Conservation (phyloP, 2,797 vertebrate genomes). For the Parotocinclus haroldoi region DNA sequence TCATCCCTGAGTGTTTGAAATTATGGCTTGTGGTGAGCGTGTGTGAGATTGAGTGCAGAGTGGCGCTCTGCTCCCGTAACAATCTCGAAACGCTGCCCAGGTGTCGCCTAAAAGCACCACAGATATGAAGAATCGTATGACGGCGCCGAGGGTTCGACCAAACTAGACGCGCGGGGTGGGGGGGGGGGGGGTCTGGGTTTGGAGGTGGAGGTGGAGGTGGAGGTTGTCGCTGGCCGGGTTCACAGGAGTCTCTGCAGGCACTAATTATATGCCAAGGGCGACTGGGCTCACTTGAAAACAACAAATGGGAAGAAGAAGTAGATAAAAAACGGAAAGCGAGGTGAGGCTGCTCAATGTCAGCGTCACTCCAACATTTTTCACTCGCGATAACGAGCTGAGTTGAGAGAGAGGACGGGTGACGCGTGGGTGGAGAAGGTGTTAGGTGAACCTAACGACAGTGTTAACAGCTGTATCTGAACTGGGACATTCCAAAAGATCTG, state of each 20-base stretch:
- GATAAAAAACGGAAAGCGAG: constrained; percentile 31
- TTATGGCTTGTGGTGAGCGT: constrained; percentile 16
- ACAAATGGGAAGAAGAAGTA: constrained; percentile 8
- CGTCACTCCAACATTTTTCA: constrained; percentile 40
- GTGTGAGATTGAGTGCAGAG: constrained; percentile 10
- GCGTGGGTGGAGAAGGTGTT: constrained; percentile 46
- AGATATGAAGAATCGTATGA: constrained; percentile 28
- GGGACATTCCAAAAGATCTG: constrained; percentile 41
- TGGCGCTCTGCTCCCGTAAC: not conserved
- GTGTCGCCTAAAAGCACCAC: constrained; percentile 12
- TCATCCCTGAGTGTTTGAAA: constrained; percentile 19
- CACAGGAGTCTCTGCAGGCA: constrained; percentile 48
- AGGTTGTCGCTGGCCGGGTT: constrained; percentile 59
- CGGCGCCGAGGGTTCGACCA: constrained; percentile 14
- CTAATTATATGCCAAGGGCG: constrained; percentile 77
- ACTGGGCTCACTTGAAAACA: constrained; percentile 41
- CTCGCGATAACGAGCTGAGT: constrained; percentile 25
- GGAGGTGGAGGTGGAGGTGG: no score
- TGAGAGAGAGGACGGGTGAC: constrained; percentile 36
- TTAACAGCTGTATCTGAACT: constrained; percentile 55
- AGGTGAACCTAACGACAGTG: constrained; percentile 47
- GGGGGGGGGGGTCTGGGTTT: no score
- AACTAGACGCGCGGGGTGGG: not conserved
- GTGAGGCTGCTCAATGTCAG: constrained; percentile 57
- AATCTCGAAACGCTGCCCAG: constrained; percentile 28